Percentiles rank a stretch among this genome's conserved stretches.
These are phyloP conservation scores for Rhinolophus ferrumequinum DNA, from an alignment of 2,113 vertebrate genomes.

Conservation along the genomic window DNA sequence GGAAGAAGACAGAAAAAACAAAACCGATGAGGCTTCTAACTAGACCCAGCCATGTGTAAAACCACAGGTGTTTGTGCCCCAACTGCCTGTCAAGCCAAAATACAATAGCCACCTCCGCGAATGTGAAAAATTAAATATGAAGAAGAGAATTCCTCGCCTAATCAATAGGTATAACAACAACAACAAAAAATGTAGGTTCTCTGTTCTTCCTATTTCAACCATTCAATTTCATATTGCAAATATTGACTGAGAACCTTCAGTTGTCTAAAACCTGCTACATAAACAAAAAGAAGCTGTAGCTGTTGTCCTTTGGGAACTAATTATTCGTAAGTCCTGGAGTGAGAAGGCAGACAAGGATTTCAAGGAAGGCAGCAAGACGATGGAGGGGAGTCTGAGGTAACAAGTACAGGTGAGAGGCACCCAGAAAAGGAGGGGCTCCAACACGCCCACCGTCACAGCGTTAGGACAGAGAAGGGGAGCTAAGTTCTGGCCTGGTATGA, in stretches of 20 bases:
- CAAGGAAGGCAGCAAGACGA: not conserved
- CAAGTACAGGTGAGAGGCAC: not conserved
- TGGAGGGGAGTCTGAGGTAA: not conserved
- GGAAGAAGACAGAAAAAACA: constrained; percentile 18
- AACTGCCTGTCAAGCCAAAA: not conserved
- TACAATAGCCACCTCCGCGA: not conserved
- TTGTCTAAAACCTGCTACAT: not conserved
- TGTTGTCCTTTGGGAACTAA: not conserved
- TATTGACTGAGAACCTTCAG: not conserved
- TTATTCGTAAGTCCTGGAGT: not conserved
- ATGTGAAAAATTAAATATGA: not conserved
- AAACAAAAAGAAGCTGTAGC: not conserved
- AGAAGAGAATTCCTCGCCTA: not conserved
- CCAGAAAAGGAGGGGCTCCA: not conserved
- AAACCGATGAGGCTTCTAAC: not conserved
- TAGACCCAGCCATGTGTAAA: not conserved
- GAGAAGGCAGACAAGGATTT: not conserved
- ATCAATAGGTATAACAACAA: not conserved
- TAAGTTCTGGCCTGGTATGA: not conserved
- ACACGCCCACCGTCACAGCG: too few species aligned
- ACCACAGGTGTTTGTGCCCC: not conserved
- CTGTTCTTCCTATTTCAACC: not conserved
- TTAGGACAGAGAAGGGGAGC: not conserved
- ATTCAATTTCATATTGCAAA: not conserved
- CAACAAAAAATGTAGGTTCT: not conserved